Conservation (phyloP, 2,797 vertebrate genomes). For the Scarus forsteni region DNA sequence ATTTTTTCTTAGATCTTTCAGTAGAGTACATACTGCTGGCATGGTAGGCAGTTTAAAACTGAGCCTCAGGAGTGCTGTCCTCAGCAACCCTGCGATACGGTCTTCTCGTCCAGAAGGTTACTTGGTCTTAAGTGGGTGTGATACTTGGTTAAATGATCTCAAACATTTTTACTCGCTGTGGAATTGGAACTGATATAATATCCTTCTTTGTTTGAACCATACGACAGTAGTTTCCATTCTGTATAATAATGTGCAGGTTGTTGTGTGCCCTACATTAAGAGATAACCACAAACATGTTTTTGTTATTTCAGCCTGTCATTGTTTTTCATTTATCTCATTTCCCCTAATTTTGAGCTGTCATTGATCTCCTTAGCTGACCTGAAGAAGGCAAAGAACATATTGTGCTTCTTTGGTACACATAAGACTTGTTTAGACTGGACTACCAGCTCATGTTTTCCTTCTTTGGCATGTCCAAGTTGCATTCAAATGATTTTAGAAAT, state of each 20-base stretch:
- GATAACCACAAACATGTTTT: background rate
- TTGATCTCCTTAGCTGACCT: background rate
- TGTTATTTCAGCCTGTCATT: background rate
- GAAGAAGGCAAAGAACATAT: background rate
- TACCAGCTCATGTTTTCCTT: background rate
- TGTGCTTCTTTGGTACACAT: background rate
- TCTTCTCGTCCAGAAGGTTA: too few relatives aligned
- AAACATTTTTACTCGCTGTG: background rate
- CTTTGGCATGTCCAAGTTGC: background rate
- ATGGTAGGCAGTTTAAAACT: too few relatives aligned
- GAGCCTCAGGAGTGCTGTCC: too few relatives aligned
- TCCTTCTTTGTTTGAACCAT: background rate
- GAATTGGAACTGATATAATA: background rate
- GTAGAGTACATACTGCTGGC: too few relatives aligned
- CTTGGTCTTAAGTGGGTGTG: too few relatives aligned
- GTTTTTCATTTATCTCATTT: background rate
- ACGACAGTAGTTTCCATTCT: background rate
- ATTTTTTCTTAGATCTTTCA: too few relatives aligned
- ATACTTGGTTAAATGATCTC: background rate
- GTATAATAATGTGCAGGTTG: background rate
- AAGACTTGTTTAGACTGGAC: background rate
- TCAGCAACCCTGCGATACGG: too few relatives aligned
- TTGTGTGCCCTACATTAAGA: background rate
- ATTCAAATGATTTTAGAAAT: background rate
- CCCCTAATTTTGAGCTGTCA: background rate